Conservation (phyloP, 2,113 vertebrate genomes). For the Macheiramphus alcinus region DNA sequence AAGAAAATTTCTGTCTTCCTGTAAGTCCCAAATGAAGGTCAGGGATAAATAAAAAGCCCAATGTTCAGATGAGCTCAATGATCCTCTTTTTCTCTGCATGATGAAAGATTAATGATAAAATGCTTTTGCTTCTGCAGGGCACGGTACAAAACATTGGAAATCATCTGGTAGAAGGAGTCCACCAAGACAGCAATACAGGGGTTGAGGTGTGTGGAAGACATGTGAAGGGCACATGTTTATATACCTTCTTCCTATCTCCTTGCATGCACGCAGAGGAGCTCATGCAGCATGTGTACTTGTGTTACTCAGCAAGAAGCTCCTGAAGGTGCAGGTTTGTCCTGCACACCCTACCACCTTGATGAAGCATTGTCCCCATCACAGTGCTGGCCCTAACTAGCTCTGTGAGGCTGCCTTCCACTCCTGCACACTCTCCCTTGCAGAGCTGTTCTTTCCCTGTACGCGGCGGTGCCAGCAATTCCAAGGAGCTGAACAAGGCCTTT, state of each 20-base stretch:
- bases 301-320: neutral
- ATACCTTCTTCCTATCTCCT: neutral
- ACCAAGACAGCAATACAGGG: neutral
- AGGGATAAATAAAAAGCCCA: neutral
- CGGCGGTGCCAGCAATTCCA: neutral
- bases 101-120: neutral
- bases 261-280: accelerated
- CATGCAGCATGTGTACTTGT: neutral
- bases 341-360: neutral
- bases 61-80: neutral
- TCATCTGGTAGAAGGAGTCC: neutral
- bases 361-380: neutral
- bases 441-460: neutral
- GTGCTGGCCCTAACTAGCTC: neutral
- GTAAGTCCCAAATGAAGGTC: accelerated
- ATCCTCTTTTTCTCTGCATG: neutral
- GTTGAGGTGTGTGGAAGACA: neutral
- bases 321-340: neutral
- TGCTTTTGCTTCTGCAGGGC: neutral
- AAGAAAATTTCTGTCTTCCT: neutral
- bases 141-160: neutral
- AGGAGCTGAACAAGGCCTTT: neutral
- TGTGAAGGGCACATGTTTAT: neutral
- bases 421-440: neutral
- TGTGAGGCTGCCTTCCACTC: neutral